phyloP scores from a whole-genome alignment of 1,140 invertebrate genomes.

The Druon quercuslanigerum region DNA sequence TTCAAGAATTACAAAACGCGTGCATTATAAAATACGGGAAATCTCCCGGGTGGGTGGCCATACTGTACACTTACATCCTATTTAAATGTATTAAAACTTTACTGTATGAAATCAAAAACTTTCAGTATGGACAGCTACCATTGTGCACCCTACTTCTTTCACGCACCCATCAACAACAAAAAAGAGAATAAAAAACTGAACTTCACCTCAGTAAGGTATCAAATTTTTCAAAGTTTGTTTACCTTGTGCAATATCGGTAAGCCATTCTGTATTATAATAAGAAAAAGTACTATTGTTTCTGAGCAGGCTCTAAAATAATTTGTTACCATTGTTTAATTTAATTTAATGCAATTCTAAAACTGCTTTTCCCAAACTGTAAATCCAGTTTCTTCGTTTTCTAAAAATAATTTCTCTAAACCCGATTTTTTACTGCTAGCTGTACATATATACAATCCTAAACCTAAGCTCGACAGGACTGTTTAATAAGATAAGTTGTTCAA shows the following conservation, averaged over 20 bases:
- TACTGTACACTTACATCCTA: neutral
- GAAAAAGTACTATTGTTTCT: no score
- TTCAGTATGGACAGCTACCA: neutral
- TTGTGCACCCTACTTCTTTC: neutral
- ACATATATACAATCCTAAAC: constrained; percentile 20
- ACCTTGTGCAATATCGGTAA: constrained; percentile 10
- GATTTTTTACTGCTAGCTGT: neutral
- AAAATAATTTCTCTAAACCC: neutral
- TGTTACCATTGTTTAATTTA: neutral
- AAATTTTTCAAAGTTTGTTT: neutral
- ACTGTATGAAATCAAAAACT: neutral
- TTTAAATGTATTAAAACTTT: neutral
- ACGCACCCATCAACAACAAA: neutral
- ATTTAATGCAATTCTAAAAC: constrained; percentile 1
- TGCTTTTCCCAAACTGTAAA: neutral
- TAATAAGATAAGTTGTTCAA: constrained; percentile 44
- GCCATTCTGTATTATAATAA: neutral
- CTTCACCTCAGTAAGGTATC: neutral
- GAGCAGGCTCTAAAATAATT: no score
- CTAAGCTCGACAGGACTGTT: constrained; percentile 42
- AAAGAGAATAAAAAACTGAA: neutral
- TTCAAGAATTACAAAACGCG: no score
- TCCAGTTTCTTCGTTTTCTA: neutral
- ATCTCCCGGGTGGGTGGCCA: neutral
- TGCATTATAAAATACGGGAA: no score